Evolutionary conservation across 2,888 invertebrate genomes (phyloP).

Genomic region (Aromia moschata): DNA sequence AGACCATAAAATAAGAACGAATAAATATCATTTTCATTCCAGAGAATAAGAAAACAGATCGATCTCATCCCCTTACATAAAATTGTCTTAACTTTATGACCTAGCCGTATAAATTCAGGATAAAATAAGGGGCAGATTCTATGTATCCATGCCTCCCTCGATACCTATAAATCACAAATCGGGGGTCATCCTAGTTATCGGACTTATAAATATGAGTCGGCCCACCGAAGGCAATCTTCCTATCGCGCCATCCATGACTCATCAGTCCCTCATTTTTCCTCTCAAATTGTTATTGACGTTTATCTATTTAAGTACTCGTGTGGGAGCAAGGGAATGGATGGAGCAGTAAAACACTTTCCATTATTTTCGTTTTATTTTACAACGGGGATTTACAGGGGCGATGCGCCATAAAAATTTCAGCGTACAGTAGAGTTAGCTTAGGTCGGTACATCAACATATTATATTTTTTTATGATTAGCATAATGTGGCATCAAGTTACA

Average conservation of each 20-base stretch:
- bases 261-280: slow-evolving; percentile 40
- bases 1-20: slow-evolving; percentile 32
- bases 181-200: slow-evolving; percentile 58
- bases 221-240: slow-evolving; percentile 48
- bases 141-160: slow-evolving; percentile 51
- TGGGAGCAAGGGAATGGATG: slow-evolving; percentile 19
- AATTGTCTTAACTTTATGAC: slow-evolving; percentile 42
- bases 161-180: slow-evolving; percentile 57
- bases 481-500: no score
- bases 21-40: slow-evolving; percentile 26
- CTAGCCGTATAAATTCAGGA: slow-evolving; percentile 46
- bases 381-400: background rate
- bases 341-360: slow-evolving; percentile 9
- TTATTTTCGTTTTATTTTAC: slow-evolving; percentile 11
- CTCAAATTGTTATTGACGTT: slow-evolving; percentile 46
- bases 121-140: slow-evolving; percentile 54
- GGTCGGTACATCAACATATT: no score
- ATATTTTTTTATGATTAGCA: no score
- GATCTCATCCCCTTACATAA: slow-evolving; percentile 34
- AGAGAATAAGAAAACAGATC: slow-evolving; percentile 21
- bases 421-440: no score
- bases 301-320: slow-evolving; percentile 40
- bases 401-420: no score
- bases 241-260: slow-evolving; percentile 48
- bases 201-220: slow-evolving; percentile 53